Evolutionary conservation across 2,888 invertebrate species (phyloP).

Genomic region (Pheosia gnoma): DNA sequence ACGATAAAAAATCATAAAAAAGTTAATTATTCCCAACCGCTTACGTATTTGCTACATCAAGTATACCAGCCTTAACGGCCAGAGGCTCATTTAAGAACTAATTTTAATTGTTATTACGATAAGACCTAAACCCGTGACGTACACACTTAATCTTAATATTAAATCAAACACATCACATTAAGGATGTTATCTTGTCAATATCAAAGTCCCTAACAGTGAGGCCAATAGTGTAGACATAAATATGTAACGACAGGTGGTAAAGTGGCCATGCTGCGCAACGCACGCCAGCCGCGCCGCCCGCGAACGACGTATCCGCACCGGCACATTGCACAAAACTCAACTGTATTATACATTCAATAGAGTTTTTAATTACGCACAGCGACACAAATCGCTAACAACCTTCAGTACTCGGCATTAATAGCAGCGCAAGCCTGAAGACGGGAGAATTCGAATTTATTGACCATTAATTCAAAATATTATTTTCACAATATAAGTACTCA

Average conservation of each 20-base stretch:
- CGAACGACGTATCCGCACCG: constrained; percentile 53
- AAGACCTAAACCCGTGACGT: constrained; percentile 62
- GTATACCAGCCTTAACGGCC: background rate
- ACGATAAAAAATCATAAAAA: no score
- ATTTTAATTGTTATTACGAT: constrained; percentile 67
- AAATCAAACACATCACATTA: constrained; percentile 86
- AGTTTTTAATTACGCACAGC: constrained; percentile 51
- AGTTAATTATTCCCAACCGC: no score
- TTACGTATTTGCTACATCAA: no score
- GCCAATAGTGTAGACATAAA: constrained; percentile 84
- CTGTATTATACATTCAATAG: constrained; percentile 57
- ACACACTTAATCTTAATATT: constrained; percentile 83
- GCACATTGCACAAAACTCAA: constrained; percentile 59
- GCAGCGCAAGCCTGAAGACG: constrained; percentile 83
- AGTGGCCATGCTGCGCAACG: constrained; percentile 82
- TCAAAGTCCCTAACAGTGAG: constrained; percentile 84
- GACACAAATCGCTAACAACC: constrained; percentile 44
- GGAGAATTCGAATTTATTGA: constrained; percentile 84
- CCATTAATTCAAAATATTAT: constrained; percentile 85
- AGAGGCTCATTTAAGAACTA: constrained; percentile 36
- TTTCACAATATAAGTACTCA: constrained; percentile 85
- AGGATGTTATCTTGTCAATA: constrained; percentile 85
- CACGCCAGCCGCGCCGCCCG: constrained; percentile 65
- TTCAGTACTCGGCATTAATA: constrained; percentile 47
- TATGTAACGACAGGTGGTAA: constrained; percentile 84